These are phyloP conservation scores for Genyomyrus donnyi DNA, from an alignment of 2,113 vertebrate genomes.

Conservation along the genomic window DNA sequence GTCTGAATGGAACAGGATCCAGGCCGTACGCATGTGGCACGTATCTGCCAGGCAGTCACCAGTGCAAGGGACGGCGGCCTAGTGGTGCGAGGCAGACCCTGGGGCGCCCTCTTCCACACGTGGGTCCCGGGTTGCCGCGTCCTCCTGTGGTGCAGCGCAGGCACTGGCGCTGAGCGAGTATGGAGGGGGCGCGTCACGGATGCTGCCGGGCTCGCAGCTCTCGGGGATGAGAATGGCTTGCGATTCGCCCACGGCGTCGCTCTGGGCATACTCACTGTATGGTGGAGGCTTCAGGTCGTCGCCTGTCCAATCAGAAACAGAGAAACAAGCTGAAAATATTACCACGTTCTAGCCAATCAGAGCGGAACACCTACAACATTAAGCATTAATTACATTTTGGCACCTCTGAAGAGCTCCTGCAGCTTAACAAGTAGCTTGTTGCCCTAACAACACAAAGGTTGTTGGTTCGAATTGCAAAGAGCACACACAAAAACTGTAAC, in stretches of 20 bases:
- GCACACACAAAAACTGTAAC: not conserved
- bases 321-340: not conserved
- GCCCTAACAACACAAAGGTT: not conserved
- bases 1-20: not conserved
- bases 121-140: not conserved
- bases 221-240: constrained; percentile 48
- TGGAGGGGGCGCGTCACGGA: constrained; percentile 66
- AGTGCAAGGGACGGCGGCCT: not conserved
- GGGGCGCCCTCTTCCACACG: not conserved
- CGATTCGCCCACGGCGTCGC: constrained; percentile 29
- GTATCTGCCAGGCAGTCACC: not conserved
- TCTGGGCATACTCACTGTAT: constrained; percentile 64
- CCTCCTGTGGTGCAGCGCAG: constrained; percentile 15
- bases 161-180: constrained; percentile 51
- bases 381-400: not conserved
- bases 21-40: not conserved
- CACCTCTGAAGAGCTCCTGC: not conserved
- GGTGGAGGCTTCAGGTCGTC: constrained; percentile 73
- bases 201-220: constrained; percentile 43
- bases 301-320: constrained; percentile 38
- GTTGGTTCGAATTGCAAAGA: not conserved
- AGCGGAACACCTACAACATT: not conserved
- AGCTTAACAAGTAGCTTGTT: not conserved
- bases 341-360: not conserved
- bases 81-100: not conserved